Evolutionary conservation across 1,140 invertebrate genomes (phyloP).

Genomic region (Brachionus calyciflorus): DNA sequence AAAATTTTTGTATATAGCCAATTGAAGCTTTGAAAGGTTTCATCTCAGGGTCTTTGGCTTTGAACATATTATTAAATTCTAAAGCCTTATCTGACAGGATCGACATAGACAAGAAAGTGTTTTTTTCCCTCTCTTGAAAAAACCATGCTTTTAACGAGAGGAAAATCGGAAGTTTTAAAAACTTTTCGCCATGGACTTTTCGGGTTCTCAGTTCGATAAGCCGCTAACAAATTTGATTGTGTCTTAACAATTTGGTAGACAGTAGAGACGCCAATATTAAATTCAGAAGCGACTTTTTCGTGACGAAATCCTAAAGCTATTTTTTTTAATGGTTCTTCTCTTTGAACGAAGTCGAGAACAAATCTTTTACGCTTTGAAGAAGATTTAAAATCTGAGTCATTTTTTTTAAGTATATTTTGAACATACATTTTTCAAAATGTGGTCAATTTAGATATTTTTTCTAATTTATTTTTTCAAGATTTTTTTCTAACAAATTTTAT

Average conservation of each 20-base stretch:
- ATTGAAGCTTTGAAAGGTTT: neutral
- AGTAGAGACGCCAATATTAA: neutral
- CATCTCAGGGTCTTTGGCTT: neutral
- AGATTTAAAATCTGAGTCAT: no score
- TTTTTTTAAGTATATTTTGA: no score
- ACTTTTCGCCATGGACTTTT: neutral
- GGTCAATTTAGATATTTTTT: no score
- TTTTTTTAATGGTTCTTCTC: neutral
- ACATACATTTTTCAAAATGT: no score
- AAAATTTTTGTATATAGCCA: neutral
- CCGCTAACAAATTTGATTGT: neutral
- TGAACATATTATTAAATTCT: neutral
- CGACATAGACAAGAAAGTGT: neutral
- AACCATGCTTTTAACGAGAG: neutral
- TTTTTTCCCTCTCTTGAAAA: neutral
- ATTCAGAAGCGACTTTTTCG: neutral
- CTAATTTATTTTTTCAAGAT: no score
- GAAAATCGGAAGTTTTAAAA: neutral
- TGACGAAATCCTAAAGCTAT: neutral
- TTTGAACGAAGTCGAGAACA: neutral
- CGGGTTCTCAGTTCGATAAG: neutral
- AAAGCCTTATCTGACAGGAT: neutral
- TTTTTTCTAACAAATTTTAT: no score
- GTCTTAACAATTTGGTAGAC: neutral
- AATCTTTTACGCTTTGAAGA: neutral